Conservation (phyloP, 2,113 vertebrate genomes). For the Petroica traversi region DNA sequence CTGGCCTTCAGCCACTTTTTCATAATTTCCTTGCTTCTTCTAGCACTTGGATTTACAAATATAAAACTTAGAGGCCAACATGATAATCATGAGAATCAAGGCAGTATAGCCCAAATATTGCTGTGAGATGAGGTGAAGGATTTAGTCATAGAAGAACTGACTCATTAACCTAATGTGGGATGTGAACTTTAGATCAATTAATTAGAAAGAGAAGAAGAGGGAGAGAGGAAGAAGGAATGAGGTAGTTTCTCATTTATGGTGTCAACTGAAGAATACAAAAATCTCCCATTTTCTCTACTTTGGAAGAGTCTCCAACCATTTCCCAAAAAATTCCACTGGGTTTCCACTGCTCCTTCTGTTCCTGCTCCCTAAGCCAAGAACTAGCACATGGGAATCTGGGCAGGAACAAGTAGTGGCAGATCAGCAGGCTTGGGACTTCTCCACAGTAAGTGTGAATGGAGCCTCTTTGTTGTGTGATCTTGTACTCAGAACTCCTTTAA, state of each 20-base stretch:
- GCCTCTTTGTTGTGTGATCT: not conserved
- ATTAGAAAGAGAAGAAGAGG: not conserved
- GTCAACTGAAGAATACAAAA: not conserved
- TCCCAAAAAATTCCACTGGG: not conserved
- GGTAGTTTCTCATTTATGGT: not conserved
- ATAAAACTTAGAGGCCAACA: not conserved
- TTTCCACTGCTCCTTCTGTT: not conserved
- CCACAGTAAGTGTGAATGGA: not conserved
- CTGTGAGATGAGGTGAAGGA: not conserved
- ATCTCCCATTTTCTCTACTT: not conserved
- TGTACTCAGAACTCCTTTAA: not conserved
- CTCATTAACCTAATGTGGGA: not conserved
- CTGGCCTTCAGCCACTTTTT: not conserved
- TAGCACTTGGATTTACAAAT: not conserved
- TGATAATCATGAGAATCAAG: not conserved
- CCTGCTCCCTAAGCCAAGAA: not conserved
- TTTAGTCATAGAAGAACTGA: not conserved
- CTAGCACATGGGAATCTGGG: not conserved
- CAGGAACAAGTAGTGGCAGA: not conserved
- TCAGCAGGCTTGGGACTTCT: not conserved
- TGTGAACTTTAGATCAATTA: not conserved
- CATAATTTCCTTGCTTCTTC: not conserved
- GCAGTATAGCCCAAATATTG: not conserved
- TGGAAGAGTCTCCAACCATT: conserved; percentile 27
- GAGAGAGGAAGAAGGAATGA: not conserved